phyloP scores from a whole-genome alignment of 2,797 vertebrate genomes.

The Manis crassicaudata region DNA sequence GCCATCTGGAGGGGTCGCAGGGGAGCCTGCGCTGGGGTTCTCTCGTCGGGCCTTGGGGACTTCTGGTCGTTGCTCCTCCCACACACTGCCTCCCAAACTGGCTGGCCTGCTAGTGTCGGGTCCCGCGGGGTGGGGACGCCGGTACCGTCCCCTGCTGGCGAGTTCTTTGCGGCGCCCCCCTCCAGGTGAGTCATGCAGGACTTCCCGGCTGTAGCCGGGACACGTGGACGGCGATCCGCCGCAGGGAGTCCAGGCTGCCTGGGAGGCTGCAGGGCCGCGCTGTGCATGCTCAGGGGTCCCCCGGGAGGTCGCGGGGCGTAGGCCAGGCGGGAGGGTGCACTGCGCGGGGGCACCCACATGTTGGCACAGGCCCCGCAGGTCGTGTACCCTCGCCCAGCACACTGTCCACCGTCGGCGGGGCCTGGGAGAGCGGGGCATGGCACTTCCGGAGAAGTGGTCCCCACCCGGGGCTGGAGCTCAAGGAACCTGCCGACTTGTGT shows the following conservation, averaged over 20 bases:
- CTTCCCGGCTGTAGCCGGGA: neutral
- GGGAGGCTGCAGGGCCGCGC: too few relatives aligned
- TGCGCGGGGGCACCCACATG: neutral
- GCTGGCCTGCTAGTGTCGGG: neutral
- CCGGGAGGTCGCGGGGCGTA: accelerated
- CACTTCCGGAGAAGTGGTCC: neutral
- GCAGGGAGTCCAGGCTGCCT: accelerated
- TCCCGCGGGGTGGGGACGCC: neutral
- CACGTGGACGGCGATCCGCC: neutral
- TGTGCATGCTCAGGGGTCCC: accelerated
- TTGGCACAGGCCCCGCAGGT: too few relatives aligned
- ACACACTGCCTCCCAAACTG: neutral
- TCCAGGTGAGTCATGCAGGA: neutral
- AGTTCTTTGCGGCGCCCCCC: neutral
- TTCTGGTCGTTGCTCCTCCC: neutral
- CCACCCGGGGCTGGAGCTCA: neutral
- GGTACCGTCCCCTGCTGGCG: neutral
- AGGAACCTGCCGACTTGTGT: neutral
- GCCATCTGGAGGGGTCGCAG: neutral
- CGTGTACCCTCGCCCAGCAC: neutral
- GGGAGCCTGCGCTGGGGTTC: neutral
- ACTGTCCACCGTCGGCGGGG: neutral
- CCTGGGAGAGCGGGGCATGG: neutral
- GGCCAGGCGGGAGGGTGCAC: accelerated
- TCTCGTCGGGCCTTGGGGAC: neutral